Percentiles rank a stretch among this genome's conserved stretches.
Evolutionary conservation across 1,140 invertebrate species (phyloP).

Genomic region (Pseudomyrmex gracilis): DNA sequence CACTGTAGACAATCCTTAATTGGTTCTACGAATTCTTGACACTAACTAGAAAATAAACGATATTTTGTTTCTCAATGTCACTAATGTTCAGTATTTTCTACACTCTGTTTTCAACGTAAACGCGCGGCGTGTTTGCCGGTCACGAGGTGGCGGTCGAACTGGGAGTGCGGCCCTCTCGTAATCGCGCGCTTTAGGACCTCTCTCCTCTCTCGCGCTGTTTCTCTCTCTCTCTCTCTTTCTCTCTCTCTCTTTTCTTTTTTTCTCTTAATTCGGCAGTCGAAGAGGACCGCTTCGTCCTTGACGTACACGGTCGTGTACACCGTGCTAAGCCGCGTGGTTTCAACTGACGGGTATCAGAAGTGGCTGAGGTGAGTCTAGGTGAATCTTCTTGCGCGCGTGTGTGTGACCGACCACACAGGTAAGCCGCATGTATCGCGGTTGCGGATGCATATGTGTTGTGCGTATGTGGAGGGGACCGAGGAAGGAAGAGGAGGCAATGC

Average conservation of each 20-base stretch:
- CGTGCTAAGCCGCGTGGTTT: slow-evolving; percentile 84
- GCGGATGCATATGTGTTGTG: slow-evolving; percentile 52
- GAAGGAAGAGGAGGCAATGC: slow-evolving; percentile 74
- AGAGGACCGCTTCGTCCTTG: slow-evolving; percentile 76
- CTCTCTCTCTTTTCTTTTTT: background rate
- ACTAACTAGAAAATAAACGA: slow-evolving; percentile 6
- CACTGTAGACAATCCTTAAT: slow-evolving; percentile 10
- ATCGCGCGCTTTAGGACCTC: slow-evolving; percentile 43
- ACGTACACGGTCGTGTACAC: slow-evolving; percentile 81
- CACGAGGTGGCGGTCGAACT: slow-evolving; percentile 55
- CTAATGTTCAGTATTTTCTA: no score
- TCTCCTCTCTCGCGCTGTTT: slow-evolving; percentile 8
- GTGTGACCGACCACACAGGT: slow-evolving; percentile 68
- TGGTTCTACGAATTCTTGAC: slow-evolving; percentile 18
- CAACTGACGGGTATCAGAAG: slow-evolving; percentile 81
- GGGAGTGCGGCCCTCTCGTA: slow-evolving; percentile 54
- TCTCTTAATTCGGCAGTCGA: slow-evolving; percentile 48
- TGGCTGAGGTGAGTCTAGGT: slow-evolving; percentile 79
- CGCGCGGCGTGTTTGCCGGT: slow-evolving; percentile 28
- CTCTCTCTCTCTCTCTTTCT: slow-evolving; percentile 4
- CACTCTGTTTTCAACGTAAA: no score
- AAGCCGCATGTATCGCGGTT: slow-evolving; percentile 59
- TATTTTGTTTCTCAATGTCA: background rate
- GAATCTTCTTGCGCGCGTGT: slow-evolving; percentile 67
- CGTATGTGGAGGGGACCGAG: slow-evolving; percentile 59